phyloP scores from a whole-genome alignment of 2,113 vertebrate genomes.

The Pipa parva region DNA sequence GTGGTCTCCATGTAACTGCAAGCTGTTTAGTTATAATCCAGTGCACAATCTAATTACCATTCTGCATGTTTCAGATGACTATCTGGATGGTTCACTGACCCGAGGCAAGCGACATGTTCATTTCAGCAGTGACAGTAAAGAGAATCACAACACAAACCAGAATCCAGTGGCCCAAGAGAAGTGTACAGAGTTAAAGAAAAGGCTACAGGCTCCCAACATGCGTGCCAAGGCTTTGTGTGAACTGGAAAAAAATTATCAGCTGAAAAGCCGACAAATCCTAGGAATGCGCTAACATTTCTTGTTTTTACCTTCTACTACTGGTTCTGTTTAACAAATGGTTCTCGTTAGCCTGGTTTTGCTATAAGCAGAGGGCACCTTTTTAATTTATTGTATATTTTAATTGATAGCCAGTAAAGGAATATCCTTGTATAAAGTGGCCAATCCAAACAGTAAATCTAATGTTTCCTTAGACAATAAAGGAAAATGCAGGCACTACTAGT shows the following conservation, averaged over 20 bases:
- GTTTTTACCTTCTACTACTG: too few species aligned
- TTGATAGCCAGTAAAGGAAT: too few species aligned
- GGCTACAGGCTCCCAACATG: slow-evolving; percentile 71
- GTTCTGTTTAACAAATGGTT: too few species aligned
- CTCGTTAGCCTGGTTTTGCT: too few species aligned
- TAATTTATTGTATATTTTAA: too few species aligned
- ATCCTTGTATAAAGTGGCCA: too few species aligned
- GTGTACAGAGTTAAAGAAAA: slow-evolving; percentile 65
- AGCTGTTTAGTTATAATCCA: too few species aligned
- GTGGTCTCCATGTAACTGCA: slow-evolving; percentile 26
- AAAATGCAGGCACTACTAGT: too few species aligned
- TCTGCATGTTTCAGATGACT: slow-evolving; percentile 56
- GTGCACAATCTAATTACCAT: slow-evolving; percentile 42
- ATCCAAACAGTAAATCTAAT: too few species aligned
- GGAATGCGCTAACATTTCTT: slow-evolving; percentile 74
- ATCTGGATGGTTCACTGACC: slow-evolving; percentile 51
- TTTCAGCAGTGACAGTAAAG: slow-evolving; percentile 73
- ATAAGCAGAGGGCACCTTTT: too few species aligned
- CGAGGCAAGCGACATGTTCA: slow-evolving; percentile 79
- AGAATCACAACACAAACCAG: slow-evolving; percentile 62
- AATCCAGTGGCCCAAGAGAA: slow-evolving; percentile 40
- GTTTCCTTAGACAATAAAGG: too few species aligned
- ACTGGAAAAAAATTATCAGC: slow-evolving; percentile 70
- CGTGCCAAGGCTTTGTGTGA: slow-evolving; percentile 69
- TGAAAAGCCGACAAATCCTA: slow-evolving; percentile 78